Evolutionary conservation across 2,888 invertebrate species (phyloP), one percentile per base, ranked within the genome.

Genomic region (Alloplasta piceator): DNA sequence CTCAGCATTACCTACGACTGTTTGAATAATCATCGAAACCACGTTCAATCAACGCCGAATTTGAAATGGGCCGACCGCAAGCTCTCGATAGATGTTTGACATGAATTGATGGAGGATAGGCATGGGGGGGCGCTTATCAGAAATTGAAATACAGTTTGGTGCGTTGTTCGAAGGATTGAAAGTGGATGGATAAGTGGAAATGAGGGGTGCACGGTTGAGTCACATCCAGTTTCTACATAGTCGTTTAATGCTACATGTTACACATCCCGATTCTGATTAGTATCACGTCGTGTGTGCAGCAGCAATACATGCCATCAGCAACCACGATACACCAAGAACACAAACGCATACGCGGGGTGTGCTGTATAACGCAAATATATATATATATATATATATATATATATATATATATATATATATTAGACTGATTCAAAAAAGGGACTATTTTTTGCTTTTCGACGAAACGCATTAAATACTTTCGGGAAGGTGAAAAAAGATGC

Each of bases 11-110:
- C 63, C 61, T 43, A 67, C 76, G 50, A 68, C 56, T 61, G 60
- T 76, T 80, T 72, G 76, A 80, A 76, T 76, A 72, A 76, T 80
- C 61, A 76, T 76, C 46, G 75, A 60, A 66, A 56, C 46, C 68
- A 39, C 50, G 58, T 72, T 80, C 67, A 76, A 80, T 76, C 80
- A 76, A 80, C 76, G 76, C 72, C 61, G 80, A 80, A 76, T 76
- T 80, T 68, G 72, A 80, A 76, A 80, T 76, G 66, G 43, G 67
- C 63, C 60, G 52, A 76, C 72, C 50, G 63, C n/a, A 68, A 63
- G 76, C 61, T 56, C 38, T 36, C n/a, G 61, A 63, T 64, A 56
- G 63, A 46, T 43, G 46, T 39, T 73, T 76, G 72, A 67, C 36
- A 50, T 36, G 14, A 38, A 64, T 16, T 52, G 14, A 61, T 14